Evolutionary conservation across 2,888 invertebrate species (phyloP), one percentile per base, ranked within the genome.

Genomic region (Cremastobaeus sp.): DNA sequence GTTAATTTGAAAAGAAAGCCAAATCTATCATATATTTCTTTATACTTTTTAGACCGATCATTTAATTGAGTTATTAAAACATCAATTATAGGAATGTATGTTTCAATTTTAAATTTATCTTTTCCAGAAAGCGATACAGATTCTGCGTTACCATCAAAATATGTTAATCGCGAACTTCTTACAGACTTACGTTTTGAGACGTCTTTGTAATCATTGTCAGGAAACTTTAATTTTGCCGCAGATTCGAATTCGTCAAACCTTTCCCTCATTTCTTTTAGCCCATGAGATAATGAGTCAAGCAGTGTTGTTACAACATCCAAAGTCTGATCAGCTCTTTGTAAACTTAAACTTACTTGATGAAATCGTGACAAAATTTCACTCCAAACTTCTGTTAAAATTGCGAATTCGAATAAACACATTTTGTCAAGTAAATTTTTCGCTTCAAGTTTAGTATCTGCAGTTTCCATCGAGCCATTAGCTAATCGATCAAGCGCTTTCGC

Each of bases 331-430:
- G 39, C 2, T 15, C 32, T 37, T 39, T 64, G 52, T n/a, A 64
- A 15, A 18, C 21, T 17, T 11, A 34, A 17, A 14, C 20, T 32
- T 6, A 15, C 14, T 12, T 18, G 9, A 3, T 64, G 37, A 15
- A 64, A 64, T 39, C 5, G 4, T 6, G 34, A 28, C 34, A 64
- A 54, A 5, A 64, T 52, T 1, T 9, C 3, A 41, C 47, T 25
- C 64, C 54, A 64, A 15, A 54, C 15, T 8, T 8, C n/a, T 11
- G 32, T 11, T 28, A 62, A 25, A 12, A 50, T 14, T 11, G 32
- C n/a, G 12, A 47, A 28, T 30, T 47, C 47, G 28, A 47, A 32
- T 47, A 17, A 20, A n/a, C 17, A 6, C 4, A 47, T 47, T 47
- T 47, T 47, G 12, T 45, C 11, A 5, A 28, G 8, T 6, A 45